Evolutionary conservation across 2,888 invertebrate species (phyloP).

Genomic region (Orthosia incerta): DNA sequence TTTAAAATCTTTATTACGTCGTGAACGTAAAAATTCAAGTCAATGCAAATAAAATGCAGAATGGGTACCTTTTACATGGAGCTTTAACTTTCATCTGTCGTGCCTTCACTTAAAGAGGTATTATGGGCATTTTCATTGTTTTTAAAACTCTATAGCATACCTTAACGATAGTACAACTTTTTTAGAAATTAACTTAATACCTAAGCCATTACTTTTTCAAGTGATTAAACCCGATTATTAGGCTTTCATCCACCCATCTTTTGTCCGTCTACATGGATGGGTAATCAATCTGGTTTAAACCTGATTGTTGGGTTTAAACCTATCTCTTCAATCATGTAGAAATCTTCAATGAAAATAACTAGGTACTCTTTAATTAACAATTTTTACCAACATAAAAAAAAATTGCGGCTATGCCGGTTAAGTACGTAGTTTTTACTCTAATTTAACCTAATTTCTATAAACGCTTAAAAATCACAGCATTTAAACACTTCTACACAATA

Average conservation of each 20-base stretch:
- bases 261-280: too few species aligned
- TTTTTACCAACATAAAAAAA: background rate
- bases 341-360: too few species aligned
- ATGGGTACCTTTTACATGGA: slow-evolving; percentile 4
- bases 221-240: too few species aligned
- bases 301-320: too few species aligned
- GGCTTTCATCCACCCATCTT: too few species aligned
- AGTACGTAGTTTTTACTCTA: background rate
- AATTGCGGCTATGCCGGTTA: background rate
- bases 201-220: background rate
- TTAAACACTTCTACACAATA: background rate
- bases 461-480: background rate
- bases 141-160: background rate
- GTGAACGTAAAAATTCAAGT: slow-evolving; percentile 28
- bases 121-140: background rate
- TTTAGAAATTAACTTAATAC: background rate
- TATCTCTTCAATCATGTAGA: too few species aligned
- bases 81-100: background rate
- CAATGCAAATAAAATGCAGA: slow-evolving; percentile 48
- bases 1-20: slow-evolving; percentile 47
- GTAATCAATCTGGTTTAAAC: too few species aligned
- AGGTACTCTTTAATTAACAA: too few species aligned
- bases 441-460: background rate
- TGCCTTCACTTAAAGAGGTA: background rate
- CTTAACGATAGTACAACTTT: background rate